These are phyloP conservation scores for Drosophila ambigua DNA, from an alignment of 1,140 invertebrate genomes.

Conservation along the genomic window DNA sequence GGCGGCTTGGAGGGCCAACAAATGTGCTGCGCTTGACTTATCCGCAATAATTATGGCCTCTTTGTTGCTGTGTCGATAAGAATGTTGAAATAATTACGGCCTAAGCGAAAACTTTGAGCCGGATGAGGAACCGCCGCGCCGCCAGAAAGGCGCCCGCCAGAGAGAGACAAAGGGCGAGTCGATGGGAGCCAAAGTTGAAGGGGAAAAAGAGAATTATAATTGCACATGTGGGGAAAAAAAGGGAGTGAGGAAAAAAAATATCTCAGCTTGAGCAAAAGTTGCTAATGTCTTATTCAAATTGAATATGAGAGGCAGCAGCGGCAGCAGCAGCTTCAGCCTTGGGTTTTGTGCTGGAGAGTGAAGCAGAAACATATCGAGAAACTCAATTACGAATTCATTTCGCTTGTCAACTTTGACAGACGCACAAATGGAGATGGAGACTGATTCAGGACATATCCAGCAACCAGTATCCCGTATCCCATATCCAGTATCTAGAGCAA, in stretches of 20 bases:
- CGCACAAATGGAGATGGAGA: slow-evolving; percentile 50
- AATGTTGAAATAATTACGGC: slow-evolving; percentile 66
- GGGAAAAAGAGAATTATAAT: slow-evolving; percentile 3
- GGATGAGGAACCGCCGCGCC: slow-evolving; percentile 32
- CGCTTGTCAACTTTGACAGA: slow-evolving; percentile 68
- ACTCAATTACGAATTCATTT: slow-evolving; percentile 83
- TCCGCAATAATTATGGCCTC: slow-evolving; percentile 68
- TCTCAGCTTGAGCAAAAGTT: slow-evolving; percentile 19
- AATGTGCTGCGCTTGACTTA: slow-evolving; percentile 72
- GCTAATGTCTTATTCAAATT: slow-evolving; percentile 66
- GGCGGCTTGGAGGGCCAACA: slow-evolving; percentile 31
- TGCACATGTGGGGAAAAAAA: slow-evolving; percentile 2
- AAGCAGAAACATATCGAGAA: slow-evolving; percentile 56
- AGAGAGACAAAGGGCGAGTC: not conserved
- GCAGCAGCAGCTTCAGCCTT: slow-evolving; percentile 19
- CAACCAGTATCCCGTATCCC: not conserved
- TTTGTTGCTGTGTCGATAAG: slow-evolving; percentile 50
- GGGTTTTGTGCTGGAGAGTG: slow-evolving; percentile 13
- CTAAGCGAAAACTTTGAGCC: slow-evolving; percentile 21
- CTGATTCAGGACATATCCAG: slow-evolving; percentile 15
- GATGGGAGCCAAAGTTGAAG: not conserved
- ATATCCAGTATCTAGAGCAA: not conserved
- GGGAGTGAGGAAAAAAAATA: slow-evolving; percentile 9
- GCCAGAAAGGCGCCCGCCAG: slow-evolving; percentile 28
- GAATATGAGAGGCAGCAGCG: slow-evolving; percentile 34